Base-by-base conservation (phyloP, 2,888 invertebrate species). In the Trissolcus japonicus region DNA sequence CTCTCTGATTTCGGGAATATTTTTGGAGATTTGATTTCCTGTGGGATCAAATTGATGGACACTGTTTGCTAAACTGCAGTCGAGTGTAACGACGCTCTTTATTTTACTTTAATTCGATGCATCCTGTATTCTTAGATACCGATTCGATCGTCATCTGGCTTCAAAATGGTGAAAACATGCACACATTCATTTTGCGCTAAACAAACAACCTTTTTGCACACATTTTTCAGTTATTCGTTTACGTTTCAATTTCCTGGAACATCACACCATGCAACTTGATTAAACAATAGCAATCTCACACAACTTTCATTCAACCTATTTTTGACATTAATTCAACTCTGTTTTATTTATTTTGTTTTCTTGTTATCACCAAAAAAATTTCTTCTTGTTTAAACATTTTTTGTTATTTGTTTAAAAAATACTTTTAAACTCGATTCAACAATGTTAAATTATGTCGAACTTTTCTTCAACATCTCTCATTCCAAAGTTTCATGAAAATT, bases 61-160 rank as follows among this genome's bases (percentile, higher is more conserved):
- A 65, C 35, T 57, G 57, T 66, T 66, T 56, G 29, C 40, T 40
- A 56, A 57, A 66, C 56, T 51, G 11, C 29, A 50, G 14, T 57
- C 56, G 56, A 66, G 48, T 46, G 53, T 19, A 16, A 25, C 21
- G 59, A 57, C 56, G 46, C 25, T 25, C 25, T 25, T 25, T 25
- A 25, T 25, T 25, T 25, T 25, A 25, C 25, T 25, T 25, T 25
- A 25, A 25, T 25, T 25, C 35, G 9, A 35, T 35, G 68, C 68
- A 76, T 71, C 75, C 78, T 80, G 78, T 81, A 81, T 80, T 80
- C 81, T 79, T 73, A 79, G 78, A 81, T 82, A 83, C 83, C 83
- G 83, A 83, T 83, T 83, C 83, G 7, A 35, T 35, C 35, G 82
- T 84, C 83, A 83, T 84, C 83, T 83, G 83, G 82, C 79, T 79